A percentile compares a stretch with the other conserved stretches of the same genome.
Evolutionary conservation across 2,113 vertebrate species (phyloP).

Genomic region (Phalacrocorax brasilianus): DNA sequence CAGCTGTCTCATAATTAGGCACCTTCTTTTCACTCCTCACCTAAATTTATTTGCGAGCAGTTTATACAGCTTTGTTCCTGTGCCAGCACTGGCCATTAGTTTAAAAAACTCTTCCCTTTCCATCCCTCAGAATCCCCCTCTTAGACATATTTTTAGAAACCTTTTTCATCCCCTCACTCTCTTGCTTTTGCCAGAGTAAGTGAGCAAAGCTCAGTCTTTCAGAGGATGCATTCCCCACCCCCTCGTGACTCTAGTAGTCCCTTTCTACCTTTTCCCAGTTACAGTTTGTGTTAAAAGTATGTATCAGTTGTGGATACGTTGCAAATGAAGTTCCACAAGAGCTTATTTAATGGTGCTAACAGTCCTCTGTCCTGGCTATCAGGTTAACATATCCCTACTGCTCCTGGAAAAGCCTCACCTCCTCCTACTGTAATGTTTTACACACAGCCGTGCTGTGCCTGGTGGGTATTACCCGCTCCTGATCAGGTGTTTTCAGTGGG

Average conservation of each 20-base stretch:
- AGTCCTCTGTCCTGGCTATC: background rate
- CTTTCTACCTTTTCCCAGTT: background rate
- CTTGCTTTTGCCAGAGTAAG: background rate
- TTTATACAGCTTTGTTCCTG: background rate
- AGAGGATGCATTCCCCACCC: background rate
- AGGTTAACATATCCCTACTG: rapidly evolving
- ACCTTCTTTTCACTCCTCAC: background rate
- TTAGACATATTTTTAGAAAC: background rate
- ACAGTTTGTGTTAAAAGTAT: background rate
- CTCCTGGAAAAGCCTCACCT: background rate
- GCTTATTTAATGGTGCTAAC: background rate
- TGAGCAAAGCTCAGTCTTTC: background rate
- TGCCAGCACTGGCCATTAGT: background rate
- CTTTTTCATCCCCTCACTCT: background rate
- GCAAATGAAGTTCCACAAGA: background rate
- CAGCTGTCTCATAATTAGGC: background rate
- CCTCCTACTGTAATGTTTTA: background rate
- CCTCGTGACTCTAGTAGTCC: background rate
- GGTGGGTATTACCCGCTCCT: background rate
- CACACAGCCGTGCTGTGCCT: background rate
- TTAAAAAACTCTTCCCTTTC: background rate
- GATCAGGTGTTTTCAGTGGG: background rate
- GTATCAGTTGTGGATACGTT: background rate
- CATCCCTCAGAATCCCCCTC: background rate
- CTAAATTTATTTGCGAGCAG: background rate